Evolutionary conservation across 2,113 vertebrate genomes (phyloP).

Genomic region (Tyrannus savana): DNA sequence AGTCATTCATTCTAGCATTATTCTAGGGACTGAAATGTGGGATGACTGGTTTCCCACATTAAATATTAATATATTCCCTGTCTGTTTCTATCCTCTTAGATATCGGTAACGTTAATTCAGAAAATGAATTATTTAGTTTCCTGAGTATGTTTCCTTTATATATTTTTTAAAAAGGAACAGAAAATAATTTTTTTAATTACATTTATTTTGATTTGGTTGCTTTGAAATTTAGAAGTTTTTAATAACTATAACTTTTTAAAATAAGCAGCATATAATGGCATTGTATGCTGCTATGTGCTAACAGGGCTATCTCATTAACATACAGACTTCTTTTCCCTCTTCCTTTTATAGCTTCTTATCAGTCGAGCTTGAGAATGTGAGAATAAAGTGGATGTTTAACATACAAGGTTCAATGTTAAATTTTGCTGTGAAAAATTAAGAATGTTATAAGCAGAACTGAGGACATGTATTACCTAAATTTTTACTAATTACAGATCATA

Average conservation of each 20-base stretch:
- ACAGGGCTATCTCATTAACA: neutral
- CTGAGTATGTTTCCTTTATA: accelerated
- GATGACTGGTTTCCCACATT: neutral
- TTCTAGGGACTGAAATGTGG: neutral
- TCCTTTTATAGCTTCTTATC: neutral
- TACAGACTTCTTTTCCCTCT: neutral
- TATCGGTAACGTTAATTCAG: neutral
- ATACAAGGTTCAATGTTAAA: neutral
- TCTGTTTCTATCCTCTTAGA: neutral
- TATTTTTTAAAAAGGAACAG: neutral
- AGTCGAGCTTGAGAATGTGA: neutral
- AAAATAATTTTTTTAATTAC: neutral
- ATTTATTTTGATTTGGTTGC: neutral
- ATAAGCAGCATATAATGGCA: neutral
- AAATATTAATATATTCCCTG: neutral
- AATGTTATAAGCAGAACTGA: neutral
- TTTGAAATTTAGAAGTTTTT: neutral
- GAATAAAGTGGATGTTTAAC: neutral
- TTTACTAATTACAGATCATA: neutral
- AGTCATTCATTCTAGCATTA: neutral
- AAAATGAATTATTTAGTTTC: neutral
- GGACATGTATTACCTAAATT: accelerated
- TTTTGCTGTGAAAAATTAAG: neutral
- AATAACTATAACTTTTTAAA: neutral
- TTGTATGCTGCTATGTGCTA: neutral